These are phyloP conservation scores for Papilio xuthus DNA, from an alignment of 1,140 invertebrate species.

Conservation along the genomic window DNA sequence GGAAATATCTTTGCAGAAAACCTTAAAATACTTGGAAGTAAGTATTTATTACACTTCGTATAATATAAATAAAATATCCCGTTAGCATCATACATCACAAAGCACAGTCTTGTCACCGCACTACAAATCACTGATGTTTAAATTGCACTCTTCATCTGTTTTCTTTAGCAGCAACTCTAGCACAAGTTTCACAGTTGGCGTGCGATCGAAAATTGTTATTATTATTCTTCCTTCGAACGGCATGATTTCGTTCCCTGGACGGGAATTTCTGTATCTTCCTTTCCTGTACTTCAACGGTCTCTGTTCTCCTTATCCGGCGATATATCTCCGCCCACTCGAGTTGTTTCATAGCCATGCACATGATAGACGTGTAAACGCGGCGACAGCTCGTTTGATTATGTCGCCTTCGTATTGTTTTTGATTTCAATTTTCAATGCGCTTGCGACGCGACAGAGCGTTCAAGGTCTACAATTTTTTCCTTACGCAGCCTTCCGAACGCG, in stretches of 20 bases:
- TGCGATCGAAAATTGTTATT: conserved; percentile 71
- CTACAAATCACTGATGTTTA: conserved; percentile 31
- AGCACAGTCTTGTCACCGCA: conserved; percentile 37
- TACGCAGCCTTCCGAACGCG: conserved; percentile 51
- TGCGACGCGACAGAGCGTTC: conserved; percentile 58
- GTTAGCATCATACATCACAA: conserved; percentile 39
- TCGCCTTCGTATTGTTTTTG: conserved; percentile 46
- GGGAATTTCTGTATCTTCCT: conserved; percentile 85
- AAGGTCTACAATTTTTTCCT: conserved; percentile 59
- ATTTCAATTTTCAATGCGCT: conserved; percentile 47
- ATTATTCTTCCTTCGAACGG: conserved; percentile 81
- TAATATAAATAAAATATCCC: background rate
- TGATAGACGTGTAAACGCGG: conserved; percentile 52
- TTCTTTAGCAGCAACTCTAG: conserved; percentile 60
- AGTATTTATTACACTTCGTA: background rate
- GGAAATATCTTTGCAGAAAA: background rate
- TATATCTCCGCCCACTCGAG: conserved; percentile 71
- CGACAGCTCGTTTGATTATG: conserved; percentile 57
- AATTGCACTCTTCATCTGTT: conserved; percentile 47
- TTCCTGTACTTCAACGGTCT: conserved; percentile 71
- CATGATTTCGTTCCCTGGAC: conserved; percentile 85
- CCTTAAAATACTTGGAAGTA: background rate
- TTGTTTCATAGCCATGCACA: conserved; percentile 75
- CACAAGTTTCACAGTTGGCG: conserved; percentile 69
- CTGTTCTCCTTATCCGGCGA: conserved; percentile 54